Evolutionary conservation across 2,113 vertebrate genomes (phyloP).

Genomic region (Dissostichus mawsoni): DNA sequence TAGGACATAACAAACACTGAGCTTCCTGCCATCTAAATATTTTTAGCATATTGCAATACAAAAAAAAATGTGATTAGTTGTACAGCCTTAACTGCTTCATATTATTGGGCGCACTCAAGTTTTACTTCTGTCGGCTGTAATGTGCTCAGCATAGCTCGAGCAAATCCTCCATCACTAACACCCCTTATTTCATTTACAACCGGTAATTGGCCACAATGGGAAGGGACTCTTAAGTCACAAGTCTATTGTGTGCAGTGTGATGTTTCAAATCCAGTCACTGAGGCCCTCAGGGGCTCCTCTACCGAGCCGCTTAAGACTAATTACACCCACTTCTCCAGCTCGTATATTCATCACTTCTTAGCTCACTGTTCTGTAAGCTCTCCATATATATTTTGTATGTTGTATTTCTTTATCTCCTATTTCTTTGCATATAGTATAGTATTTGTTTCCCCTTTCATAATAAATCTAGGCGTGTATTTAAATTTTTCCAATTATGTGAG

Average conservation of each 20-base stretch:
- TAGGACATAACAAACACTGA: too few relatives aligned
- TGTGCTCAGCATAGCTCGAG: slow-evolving; percentile 11
- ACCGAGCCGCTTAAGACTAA: slow-evolving; percentile 46
- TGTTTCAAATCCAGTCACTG: slow-evolving; percentile 52
- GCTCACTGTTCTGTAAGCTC: slow-evolving; percentile 14
- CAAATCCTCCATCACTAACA: slow-evolving; percentile 48
- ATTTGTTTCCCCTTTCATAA: neutral
- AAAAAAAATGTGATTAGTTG: too few relatives aligned
- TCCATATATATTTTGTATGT: neutral
- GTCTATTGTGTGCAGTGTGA: slow-evolving; percentile 15
- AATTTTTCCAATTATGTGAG: neutral
- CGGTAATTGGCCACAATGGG: slow-evolving; percentile 43
- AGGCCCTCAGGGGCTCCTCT: slow-evolving; percentile 33
- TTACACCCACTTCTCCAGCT: slow-evolving; percentile 52
- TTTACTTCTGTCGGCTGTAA: slow-evolving; percentile 15
- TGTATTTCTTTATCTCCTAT: slow-evolving; percentile 1
- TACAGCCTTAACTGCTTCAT: too few relatives aligned
- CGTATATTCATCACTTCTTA: slow-evolving; percentile 34
- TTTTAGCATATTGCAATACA: too few relatives aligned
- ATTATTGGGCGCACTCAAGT: too few relatives aligned
- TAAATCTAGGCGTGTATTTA: neutral
- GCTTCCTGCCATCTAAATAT: too few relatives aligned
- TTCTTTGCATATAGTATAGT: neutral
- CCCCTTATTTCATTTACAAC: slow-evolving; percentile 37
- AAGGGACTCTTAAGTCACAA: slow-evolving; percentile 27